phyloP scores from a whole-genome alignment of 2,888 invertebrate species.

The Geotrupes spiniger region DNA sequence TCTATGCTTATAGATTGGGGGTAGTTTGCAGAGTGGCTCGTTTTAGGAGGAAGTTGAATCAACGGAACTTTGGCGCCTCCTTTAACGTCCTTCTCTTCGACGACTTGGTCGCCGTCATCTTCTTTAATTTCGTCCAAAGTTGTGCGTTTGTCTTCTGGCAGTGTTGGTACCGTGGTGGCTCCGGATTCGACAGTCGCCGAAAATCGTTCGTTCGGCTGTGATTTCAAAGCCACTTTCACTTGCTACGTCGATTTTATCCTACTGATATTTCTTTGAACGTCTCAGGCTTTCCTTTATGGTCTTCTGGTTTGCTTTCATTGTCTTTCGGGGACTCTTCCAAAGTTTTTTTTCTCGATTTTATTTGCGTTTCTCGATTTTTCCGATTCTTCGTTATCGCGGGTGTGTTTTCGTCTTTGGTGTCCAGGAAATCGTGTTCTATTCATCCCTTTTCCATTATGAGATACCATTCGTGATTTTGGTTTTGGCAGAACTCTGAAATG shows the following conservation, averaged over 20 bases:
- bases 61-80: conserved; percentile 68
- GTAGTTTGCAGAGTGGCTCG: conserved; percentile 52
- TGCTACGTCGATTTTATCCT: conserved; percentile 68
- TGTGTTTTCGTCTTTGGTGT: conserved; percentile 70
- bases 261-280: conserved; percentile 66
- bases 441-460: conserved; percentile 85
- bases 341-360: conserved; percentile 22
- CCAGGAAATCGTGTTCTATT: conserved; percentile 68
- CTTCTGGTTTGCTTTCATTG: conserved; percentile 9
- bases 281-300: conserved; percentile 37
- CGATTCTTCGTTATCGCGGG: conserved; percentile 73
- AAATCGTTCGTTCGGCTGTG: conserved; percentile 78
- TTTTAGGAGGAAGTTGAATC: conserved; percentile 50
- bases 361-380: conserved; percentile 59
- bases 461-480: conserved; percentile 78
- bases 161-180: conserved; percentile 80
- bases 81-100: conserved; percentile 73
- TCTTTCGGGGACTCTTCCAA: too few relatives aligned
- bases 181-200: conserved; percentile 82
- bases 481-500: conserved; percentile 66
- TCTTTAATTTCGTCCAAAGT: conserved; percentile 81
- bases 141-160: conserved; percentile 83
- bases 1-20: conserved; percentile 58
- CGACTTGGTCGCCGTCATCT: conserved; percentile 55
- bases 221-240: conserved; percentile 73